Percentiles rank a stretch among this genome's conserved stretches.
phyloP scores from a whole-genome alignment of 2,113 vertebrate species.

The Egretta garzetta region DNA sequence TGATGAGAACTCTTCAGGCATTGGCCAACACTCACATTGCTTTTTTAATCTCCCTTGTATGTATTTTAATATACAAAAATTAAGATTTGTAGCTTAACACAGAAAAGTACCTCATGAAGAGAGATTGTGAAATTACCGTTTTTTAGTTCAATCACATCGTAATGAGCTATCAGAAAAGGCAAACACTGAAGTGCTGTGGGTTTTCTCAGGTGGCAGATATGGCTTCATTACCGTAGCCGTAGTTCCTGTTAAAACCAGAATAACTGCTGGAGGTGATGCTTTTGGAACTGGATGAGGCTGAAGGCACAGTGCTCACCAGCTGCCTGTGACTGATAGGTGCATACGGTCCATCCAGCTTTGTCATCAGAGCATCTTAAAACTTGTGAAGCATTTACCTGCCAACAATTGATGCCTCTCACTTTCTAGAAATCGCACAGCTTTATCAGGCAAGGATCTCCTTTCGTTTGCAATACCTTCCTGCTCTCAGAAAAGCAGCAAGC shows the following conservation, averaged over 20 bases:
- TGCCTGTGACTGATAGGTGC: no score
- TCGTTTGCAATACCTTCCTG: no score
- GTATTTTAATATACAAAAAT: neutral
- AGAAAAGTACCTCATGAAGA: neutral
- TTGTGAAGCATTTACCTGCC: neutral
- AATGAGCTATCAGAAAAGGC: neutral
- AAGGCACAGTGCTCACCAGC: neutral
- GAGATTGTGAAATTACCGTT: neutral
- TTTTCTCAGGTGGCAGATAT: neutral
- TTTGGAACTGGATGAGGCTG: neutral
- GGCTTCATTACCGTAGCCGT: neutral
- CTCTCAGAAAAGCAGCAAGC: neutral
- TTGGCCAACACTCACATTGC: neutral
- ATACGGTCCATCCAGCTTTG: neutral
- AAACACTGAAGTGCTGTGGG: accelerated
- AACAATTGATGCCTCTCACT: neutral
- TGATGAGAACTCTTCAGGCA: neutral
- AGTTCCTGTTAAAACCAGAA: neutral
- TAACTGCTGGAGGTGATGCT: neutral
- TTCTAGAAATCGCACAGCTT: neutral
- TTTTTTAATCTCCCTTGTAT: neutral
- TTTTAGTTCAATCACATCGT: neutral
- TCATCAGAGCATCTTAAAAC: neutral
- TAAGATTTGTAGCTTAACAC: neutral
- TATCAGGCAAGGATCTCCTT: neutral